Evolutionary conservation across 2,888 invertebrate species (phyloP), one percentile per base, ranked within the genome.

Genomic region (Axea sp.): DNA sequence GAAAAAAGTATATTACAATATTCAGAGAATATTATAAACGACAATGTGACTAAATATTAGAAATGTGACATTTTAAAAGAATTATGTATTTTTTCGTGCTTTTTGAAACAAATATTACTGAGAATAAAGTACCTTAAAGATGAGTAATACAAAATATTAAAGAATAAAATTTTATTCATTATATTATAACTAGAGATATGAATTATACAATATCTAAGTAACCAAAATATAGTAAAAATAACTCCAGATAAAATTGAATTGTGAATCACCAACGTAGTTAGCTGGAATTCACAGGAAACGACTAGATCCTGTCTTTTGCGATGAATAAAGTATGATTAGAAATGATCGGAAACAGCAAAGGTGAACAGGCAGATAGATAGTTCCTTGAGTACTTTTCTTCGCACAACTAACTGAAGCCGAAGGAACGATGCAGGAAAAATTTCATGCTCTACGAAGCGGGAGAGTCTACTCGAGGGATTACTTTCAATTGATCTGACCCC

Each of bases 401-500:
- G 35, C 68, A 39, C 26, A 33, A 12, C 7, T 33, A 55, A 28
- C 53, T 33, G 55, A 53, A 51, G 14, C 19, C 22, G 67, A 30
- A 65, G 33, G 72, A 75, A 78, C 77, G 81, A 82, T 81, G 82
- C 82, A 84, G 83, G 84, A 84, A 82, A 83, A 84, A 84, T 84
- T 84, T 84, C 84, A 84, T 80, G 84, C 84, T 84, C 78, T 76
- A 78, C 79, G 79, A 79, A 84, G 84, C 84, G 74, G 80, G 80
- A 83, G 84, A 84, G 83, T 84, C 83, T 81, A 84, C 84, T 83
- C 84, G 79, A 82, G 84, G 85, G 84, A 84, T 84, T 84, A 84
- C 84, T 84, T 84, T 80, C 83, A 84, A 84, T 84, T 83, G 84
- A 84, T 84, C 84, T 84, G 80, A 78, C 80, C 81, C 82, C 81